phyloP scores from a whole-genome alignment of 1,140 invertebrate genomes.

The Brachionus calyciflorus region DNA sequence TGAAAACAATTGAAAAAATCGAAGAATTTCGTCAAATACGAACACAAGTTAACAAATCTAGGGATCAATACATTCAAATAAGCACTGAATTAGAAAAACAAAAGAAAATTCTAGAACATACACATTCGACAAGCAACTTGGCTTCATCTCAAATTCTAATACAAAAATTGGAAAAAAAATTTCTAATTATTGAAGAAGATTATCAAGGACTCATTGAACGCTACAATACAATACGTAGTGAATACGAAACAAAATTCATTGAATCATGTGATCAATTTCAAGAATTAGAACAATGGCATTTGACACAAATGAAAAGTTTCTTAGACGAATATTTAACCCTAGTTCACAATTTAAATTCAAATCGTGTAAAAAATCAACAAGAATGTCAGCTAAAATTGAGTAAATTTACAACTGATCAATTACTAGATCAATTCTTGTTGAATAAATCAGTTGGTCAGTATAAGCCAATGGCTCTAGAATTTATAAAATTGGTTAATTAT shows the following conservation, averaged over 20 bases:
- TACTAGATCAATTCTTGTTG: constrained; percentile 15
- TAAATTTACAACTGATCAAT: background rate
- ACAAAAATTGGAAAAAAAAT: constrained; percentile 7
- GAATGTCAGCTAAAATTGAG: background rate
- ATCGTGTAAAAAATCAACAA: background rate
- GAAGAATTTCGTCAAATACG: background rate
- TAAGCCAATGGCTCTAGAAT: background rate
- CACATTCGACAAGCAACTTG: background rate
- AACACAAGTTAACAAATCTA: background rate
- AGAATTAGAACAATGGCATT: background rate
- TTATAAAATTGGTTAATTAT: background rate
- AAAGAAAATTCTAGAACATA: background rate
- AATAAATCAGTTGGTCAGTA: background rate
- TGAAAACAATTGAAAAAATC: background rate
- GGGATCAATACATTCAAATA: background rate
- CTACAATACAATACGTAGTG: background rate
- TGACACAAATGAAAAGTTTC: constrained; percentile 11
- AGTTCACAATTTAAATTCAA: background rate
- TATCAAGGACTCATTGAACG: background rate
- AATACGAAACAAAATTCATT: background rate
- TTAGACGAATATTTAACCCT: background rate
- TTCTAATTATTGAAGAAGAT: background rate
- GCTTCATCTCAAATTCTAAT: background rate
- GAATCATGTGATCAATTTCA: constrained; percentile 19
- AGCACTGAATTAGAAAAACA: constrained; percentile 10